phyloP scores from a whole-genome alignment of 1,140 invertebrate genomes.

The Pinna nobilis region DNA sequence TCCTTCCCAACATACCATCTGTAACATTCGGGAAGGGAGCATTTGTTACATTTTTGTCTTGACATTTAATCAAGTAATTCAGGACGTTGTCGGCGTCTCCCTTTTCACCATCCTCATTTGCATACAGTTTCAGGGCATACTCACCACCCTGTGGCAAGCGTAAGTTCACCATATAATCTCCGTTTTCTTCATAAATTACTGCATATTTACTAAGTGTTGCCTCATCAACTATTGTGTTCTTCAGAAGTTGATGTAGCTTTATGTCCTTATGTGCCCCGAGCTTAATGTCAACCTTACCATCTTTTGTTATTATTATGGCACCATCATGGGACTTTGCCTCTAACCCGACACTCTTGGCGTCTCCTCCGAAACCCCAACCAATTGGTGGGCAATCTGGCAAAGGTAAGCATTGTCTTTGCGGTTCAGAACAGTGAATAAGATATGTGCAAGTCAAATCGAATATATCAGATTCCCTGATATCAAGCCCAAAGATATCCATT shows the following conservation, averaged over 20 bases:
- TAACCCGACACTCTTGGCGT: constrained; percentile 62
- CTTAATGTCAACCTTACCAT: constrained; percentile 65
- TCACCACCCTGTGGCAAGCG: constrained; percentile 67
- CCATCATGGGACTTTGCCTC: constrained; percentile 64
- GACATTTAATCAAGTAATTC: constrained; percentile 68
- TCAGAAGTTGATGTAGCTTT: constrained; percentile 61
- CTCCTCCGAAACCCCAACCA: constrained; percentile 68
- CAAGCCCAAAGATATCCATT: constrained; percentile 70
- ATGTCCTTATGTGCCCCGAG: constrained; percentile 62
- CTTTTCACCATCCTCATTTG: constrained; percentile 57
- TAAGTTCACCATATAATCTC: constrained; percentile 63
- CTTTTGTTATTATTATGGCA: constrained; percentile 62
- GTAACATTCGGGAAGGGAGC: constrained; percentile 66
- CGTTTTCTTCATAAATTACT: constrained; percentile 59
- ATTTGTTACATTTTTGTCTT: constrained; percentile 44
- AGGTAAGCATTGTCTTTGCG: constrained; percentile 61
- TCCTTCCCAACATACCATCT: constrained; percentile 60
- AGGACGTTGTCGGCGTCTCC: constrained; percentile 67
- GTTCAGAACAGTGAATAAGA: constrained; percentile 62
- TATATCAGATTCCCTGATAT: constrained; percentile 60
- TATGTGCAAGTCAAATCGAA: constrained; percentile 70
- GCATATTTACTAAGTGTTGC: constrained; percentile 66
- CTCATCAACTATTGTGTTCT: constrained; percentile 66
- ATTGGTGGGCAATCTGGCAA: constrained; percentile 67
- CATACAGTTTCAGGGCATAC: constrained; percentile 69